phyloP scores from a whole-genome alignment of 2,113 vertebrate genomes.

The Siphamia tubifer region DNA sequence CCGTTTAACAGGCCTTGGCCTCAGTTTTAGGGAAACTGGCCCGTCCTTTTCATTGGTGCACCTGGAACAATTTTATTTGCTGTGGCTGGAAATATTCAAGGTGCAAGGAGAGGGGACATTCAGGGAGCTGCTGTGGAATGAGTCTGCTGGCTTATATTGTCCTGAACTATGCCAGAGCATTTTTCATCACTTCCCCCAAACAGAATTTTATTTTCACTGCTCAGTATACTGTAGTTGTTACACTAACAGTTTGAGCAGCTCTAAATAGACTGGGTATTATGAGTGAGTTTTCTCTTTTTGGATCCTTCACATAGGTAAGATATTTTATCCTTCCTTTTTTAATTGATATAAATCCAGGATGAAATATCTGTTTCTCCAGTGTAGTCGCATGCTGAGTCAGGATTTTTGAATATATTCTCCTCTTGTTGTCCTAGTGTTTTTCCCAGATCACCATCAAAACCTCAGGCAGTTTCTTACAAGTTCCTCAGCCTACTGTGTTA shows the following conservation, averaged over 20 bases:
- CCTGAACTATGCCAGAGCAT: slow-evolving; percentile 39
- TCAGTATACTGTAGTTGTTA: slow-evolving; percentile 26
- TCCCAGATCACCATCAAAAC: slow-evolving; percentile 20
- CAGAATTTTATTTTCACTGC: slow-evolving; percentile 23
- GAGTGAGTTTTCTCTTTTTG: background rate
- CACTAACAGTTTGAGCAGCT: background rate
- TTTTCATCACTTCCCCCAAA: slow-evolving; percentile 30
- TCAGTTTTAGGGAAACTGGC: slow-evolving; percentile 39
- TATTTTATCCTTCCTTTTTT: slow-evolving; percentile 38
- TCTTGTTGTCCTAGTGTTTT: background rate
- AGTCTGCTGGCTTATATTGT: slow-evolving; percentile 46
- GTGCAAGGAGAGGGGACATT: slow-evolving; percentile 56
- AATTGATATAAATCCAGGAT: slow-evolving; percentile 51
- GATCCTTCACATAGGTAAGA: slow-evolving; percentile 15
- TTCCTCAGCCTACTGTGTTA: slow-evolving; percentile 37
- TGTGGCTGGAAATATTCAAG: slow-evolving; percentile 61
- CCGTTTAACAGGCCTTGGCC: slow-evolving; percentile 63
- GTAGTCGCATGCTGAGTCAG: slow-evolving; percentile 54
- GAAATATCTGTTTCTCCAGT: slow-evolving; percentile 50
- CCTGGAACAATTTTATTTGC: slow-evolving; percentile 73
- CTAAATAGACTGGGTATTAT: slow-evolving; percentile 7
- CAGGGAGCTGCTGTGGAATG: slow-evolving; percentile 38
- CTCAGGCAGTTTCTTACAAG: slow-evolving; percentile 17
- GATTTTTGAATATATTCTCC: slow-evolving; percentile 13
- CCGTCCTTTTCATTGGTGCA: slow-evolving; percentile 64